A percentile compares a stretch with the other conserved stretches of the same genome.
phyloP scores from a whole-genome alignment of 2,113 vertebrate genomes.

The Sylvia atricapilla region DNA sequence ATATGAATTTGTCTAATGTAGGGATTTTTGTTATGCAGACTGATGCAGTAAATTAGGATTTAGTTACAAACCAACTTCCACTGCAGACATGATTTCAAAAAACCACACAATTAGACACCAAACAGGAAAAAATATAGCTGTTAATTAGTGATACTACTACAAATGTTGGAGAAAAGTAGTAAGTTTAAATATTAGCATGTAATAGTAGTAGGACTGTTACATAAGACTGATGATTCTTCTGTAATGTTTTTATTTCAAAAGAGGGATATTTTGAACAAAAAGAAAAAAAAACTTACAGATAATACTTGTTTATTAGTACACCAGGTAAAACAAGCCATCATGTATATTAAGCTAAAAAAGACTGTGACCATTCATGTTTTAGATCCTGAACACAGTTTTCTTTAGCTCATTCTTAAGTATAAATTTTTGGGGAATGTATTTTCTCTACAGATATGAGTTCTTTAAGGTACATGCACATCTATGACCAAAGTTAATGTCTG shows the following conservation, averaged over 20 bases:
- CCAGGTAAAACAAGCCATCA: background rate
- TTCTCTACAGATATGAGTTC: background rate
- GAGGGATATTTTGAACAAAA: background rate
- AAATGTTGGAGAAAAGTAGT: background rate
- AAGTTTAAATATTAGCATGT: background rate
- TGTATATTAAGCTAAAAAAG: background rate
- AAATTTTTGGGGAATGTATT: background rate
- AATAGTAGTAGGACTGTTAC: background rate
- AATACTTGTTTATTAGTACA: background rate
- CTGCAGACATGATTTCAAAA: background rate
- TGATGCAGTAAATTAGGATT: background rate
- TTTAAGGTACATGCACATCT: background rate
- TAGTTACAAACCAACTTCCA: background rate
- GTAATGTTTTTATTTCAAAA: background rate
- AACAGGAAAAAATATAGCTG: background rate
- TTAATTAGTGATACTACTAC: background rate
- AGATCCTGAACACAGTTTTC: background rate
- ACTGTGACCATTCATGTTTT: background rate
- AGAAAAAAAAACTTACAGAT: background rate
- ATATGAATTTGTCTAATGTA: background rate
- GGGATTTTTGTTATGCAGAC: background rate
- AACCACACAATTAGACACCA: background rate
- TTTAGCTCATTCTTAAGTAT: background rate
- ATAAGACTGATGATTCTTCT: background rate
- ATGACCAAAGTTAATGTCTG: background rate